Evolutionary conservation across 2,113 vertebrate genomes (phyloP).

Genomic region (Elanoides forficatus): DNA sequence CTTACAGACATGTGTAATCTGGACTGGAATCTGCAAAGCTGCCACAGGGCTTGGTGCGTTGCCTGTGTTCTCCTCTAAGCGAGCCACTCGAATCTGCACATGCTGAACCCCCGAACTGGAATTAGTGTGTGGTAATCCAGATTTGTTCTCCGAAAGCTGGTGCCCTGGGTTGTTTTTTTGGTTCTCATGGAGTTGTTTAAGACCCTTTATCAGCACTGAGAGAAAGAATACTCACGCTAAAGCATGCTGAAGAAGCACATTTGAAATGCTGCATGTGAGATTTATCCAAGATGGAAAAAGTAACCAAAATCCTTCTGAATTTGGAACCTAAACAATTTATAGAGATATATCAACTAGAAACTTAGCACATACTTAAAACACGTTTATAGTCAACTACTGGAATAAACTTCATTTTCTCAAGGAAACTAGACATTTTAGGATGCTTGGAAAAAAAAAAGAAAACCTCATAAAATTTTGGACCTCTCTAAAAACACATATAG

Average conservation of each 20-base stretch:
- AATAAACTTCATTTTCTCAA: not conserved
- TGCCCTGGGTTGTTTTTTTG: slow-evolving; percentile 75
- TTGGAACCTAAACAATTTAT: not conserved
- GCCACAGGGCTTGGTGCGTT: slow-evolving; percentile 79
- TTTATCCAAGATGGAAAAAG: not conserved
- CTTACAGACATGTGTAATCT: slow-evolving; percentile 97
- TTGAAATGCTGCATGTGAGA: slow-evolving; percentile 16
- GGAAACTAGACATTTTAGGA: not conserved
- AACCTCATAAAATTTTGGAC: not conserved
- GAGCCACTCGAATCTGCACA: slow-evolving; percentile 88
- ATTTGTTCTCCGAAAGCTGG: slow-evolving; percentile 74
- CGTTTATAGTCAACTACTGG: not conserved
- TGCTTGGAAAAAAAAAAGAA: not conserved
- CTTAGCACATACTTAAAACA: not conserved
- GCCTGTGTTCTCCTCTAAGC: slow-evolving; percentile 81
- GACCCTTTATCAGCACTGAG: slow-evolving; percentile 93
- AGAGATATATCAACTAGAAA: not conserved
- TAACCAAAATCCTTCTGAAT: not conserved
- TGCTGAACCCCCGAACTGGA: slow-evolving; percentile 79
- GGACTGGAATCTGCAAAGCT: slow-evolving; percentile 94
- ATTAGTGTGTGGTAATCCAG: slow-evolving; percentile 74
- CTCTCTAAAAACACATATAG: not conserved
- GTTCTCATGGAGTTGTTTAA: slow-evolving; percentile 90
- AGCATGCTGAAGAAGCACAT: slow-evolving; percentile 19
- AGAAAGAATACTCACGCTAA: slow-evolving; percentile 62